These are phyloP conservation scores for Delphinus delphis DNA, from an alignment of 2,113 vertebrate species.

Conservation along the genomic window DNA sequence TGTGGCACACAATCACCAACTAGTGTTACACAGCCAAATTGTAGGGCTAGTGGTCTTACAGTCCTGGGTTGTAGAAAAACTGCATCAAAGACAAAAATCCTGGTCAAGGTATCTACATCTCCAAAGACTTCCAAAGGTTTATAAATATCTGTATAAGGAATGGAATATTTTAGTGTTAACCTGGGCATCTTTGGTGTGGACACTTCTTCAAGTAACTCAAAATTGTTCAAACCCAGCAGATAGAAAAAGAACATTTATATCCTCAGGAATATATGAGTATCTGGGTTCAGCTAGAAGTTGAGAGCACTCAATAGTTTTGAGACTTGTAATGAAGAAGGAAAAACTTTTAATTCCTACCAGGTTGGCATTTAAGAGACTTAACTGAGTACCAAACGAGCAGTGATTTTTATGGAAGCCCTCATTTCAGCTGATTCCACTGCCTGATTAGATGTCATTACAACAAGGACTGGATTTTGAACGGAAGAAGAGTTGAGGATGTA, in stretches of 20 bases:
- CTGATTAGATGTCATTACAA: slow-evolving; percentile 11
- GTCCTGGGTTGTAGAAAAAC: neutral
- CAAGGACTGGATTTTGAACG: neutral
- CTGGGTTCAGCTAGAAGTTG: neutral
- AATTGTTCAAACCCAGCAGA: slow-evolving; percentile 23
- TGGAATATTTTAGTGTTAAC: neutral
- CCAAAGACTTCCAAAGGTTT: neutral
- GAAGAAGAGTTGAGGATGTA: neutral
- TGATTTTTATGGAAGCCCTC: slow-evolving; percentile 32
- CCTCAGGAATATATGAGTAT: neutral
- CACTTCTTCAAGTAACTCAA: slow-evolving; percentile 6
- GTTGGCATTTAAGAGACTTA: slow-evolving; percentile 46
- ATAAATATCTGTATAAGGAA: neutral
- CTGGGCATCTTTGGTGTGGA: neutral
- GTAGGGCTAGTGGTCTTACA: slow-evolving; percentile 31
- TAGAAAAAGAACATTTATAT: slow-evolving; percentile 9
- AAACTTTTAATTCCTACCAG: slow-evolving; percentile 32
- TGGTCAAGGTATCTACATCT: neutral
- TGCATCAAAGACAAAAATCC: neutral
- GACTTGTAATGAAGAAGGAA: slow-evolving; percentile 24
- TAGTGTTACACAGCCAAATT: slow-evolving; percentile 52
- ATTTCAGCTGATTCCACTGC: slow-evolving; percentile 21
- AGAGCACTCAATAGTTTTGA: slow-evolving; percentile 33
- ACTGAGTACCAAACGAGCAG: neutral
- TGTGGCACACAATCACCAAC: slow-evolving; percentile 47